Evolutionary conservation across 2,113 vertebrate genomes (phyloP).

Genomic region (Sardina pilchardus): DNA sequence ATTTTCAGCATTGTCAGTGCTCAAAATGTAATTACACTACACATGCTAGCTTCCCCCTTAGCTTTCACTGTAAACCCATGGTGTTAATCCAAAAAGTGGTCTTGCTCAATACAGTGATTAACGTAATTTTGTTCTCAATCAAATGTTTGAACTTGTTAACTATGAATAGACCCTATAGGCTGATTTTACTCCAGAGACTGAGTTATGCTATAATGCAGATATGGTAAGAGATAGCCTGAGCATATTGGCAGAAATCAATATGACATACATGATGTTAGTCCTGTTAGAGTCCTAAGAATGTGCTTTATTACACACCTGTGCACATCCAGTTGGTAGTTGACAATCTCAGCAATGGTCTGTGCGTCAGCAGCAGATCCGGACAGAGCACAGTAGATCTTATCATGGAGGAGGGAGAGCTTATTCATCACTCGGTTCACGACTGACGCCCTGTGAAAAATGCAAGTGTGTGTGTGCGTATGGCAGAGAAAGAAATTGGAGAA

Average conservation of each 20-base stretch:
- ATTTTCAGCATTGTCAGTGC: no score
- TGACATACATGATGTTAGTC: background rate
- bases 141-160: no score
- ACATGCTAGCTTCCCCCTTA: no score
- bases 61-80: no score
- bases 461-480: background rate
- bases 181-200: no score
- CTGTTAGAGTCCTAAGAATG: background rate
- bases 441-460: slow-evolving; percentile 53
- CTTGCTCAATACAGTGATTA: no score
- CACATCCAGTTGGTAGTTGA: slow-evolving; percentile 82
- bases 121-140: no score
- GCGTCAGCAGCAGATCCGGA: slow-evolving; percentile 86
- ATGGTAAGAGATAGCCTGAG: no score
- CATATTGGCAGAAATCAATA: background rate
- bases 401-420: slow-evolving; percentile 80
- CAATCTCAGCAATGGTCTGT: slow-evolving; percentile 81
- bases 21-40: no score
- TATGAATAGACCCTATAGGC: no score
- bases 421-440: slow-evolving; percentile 88
- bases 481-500: background rate
- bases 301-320: slow-evolving; percentile 71
- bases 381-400: slow-evolving; percentile 83
- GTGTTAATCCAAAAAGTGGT: no score
- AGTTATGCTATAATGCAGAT: no score